Percentiles rank a stretch among this genome's conserved stretches.
Conservation (phyloP, 1,140 invertebrate species). For the Pseudoatta argentina region DNA sequence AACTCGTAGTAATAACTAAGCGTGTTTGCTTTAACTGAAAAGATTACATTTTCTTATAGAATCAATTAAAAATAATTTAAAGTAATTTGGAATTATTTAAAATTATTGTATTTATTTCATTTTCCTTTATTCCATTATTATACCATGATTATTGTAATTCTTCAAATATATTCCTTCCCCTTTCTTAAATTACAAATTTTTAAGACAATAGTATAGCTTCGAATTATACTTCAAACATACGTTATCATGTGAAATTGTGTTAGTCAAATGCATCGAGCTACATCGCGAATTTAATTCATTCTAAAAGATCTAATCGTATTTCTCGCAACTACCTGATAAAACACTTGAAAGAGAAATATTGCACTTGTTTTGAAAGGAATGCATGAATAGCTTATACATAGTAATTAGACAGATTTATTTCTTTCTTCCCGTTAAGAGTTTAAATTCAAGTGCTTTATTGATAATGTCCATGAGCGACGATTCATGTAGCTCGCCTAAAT, state of each 20-base stretch:
- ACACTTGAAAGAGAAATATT: conserved; percentile 37
- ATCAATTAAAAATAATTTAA: background rate
- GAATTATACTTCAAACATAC: background rate
- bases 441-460: background rate
- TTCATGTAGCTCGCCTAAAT: conserved; percentile 19
- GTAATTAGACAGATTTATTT: conserved; percentile 42
- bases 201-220: background rate
- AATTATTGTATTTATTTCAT: background rate
- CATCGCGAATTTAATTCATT: conserved; percentile 23
- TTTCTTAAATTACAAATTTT: conserved; percentile 1
- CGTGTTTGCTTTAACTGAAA: background rate
- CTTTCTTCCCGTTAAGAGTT: conserved; percentile 1
- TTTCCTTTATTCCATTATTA: background rate
- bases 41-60: background rate
- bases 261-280: conserved; percentile 3
- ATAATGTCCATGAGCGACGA: conserved; percentile 2
- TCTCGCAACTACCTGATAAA: conserved; percentile 20
- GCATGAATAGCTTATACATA: conserved; percentile 7
- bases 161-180: background rate
- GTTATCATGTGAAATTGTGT: conserved; percentile 9
- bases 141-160: background rate
- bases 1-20: background rate
- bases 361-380: conserved; percentile 12
- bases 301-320: conserved; percentile 12
- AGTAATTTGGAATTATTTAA: background rate